phyloP scores from a whole-genome alignment of 2,113 vertebrate genomes.

The Eupsittula cactorum region DNA sequence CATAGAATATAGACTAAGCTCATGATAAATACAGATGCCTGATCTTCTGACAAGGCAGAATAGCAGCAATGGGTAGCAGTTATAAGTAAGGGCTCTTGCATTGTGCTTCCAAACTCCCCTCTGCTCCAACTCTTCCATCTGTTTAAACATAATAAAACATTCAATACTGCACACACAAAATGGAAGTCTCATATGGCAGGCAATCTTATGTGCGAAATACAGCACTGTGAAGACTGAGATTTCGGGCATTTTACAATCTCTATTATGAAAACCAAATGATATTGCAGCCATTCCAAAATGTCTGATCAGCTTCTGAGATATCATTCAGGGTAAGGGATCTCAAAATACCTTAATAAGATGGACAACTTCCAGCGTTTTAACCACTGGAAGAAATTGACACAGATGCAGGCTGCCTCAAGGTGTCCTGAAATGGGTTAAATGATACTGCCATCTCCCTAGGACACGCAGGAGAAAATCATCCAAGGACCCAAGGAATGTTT shows the following conservation, averaged over 20 bases:
- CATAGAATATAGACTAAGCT: background rate
- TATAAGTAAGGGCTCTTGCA: background rate
- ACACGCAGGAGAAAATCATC: background rate
- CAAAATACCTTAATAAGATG: background rate
- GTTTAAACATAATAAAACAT: background rate
- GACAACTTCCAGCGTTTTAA: background rate
- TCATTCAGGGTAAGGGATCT: background rate
- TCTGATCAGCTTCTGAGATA: background rate
- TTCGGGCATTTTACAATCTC: background rate
- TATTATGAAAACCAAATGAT: background rate
- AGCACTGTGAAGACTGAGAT: background rate
- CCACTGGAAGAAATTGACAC: background rate
- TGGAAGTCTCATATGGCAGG: background rate
- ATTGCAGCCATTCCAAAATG: background rate
- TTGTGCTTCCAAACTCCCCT: background rate
- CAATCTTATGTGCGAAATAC: background rate
- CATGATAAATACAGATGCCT: background rate
- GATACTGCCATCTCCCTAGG: background rate
- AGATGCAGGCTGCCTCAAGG: background rate
- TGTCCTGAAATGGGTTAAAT: background rate
- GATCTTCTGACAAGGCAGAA: background rate
- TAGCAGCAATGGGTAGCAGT: background rate
- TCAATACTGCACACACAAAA: background rate
- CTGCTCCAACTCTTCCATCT: background rate
- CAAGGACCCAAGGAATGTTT: background rate